Percentiles rank a stretch among this genome's conserved stretches.
Evolutionary conservation across 2,113 vertebrate genomes (phyloP).

Genomic region (Lipophrys pholis): DNA sequence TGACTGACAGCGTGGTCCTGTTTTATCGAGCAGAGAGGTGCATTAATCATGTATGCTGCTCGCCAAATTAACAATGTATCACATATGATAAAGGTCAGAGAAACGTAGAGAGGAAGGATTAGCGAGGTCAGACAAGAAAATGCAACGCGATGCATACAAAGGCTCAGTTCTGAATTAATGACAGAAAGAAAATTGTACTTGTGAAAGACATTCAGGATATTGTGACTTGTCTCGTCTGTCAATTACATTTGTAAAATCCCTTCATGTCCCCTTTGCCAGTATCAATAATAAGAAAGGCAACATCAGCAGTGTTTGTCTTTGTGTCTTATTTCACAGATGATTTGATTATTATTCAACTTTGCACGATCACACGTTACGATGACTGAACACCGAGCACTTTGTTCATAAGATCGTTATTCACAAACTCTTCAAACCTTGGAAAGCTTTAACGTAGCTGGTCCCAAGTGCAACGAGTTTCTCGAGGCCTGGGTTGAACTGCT

Average conservation of each 20-base stretch:
- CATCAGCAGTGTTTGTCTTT: no score
- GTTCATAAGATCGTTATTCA: no score
- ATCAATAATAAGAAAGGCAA: no score
- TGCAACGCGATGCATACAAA: not conserved
- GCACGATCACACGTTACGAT: no score
- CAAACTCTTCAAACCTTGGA: slow-evolving; percentile 82
- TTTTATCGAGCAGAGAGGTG: slow-evolving; percentile 27
- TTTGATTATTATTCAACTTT: no score
- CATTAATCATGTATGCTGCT: slow-evolving; percentile 56
- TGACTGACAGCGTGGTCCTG: slow-evolving; percentile 40
- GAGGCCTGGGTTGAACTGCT: slow-evolving; percentile 94
- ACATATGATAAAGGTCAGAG: slow-evolving; percentile 11
- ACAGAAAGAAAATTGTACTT: no score
- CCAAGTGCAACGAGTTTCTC: slow-evolving; percentile 93
- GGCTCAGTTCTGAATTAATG: not conserved
- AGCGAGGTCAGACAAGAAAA: not conserved
- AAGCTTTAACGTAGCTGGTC: slow-evolving; percentile 92
- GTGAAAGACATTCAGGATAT: no score
- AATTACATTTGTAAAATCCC: no score
- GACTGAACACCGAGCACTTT: no score
- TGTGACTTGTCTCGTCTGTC: no score
- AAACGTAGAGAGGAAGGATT: not conserved
- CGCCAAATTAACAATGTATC: slow-evolving; percentile 25
- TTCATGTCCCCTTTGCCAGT: no score
- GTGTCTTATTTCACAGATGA: no score